Base-by-base conservation (phyloP, 1,140 invertebrate species). In the Caenorhabditis brenneri region DNA sequence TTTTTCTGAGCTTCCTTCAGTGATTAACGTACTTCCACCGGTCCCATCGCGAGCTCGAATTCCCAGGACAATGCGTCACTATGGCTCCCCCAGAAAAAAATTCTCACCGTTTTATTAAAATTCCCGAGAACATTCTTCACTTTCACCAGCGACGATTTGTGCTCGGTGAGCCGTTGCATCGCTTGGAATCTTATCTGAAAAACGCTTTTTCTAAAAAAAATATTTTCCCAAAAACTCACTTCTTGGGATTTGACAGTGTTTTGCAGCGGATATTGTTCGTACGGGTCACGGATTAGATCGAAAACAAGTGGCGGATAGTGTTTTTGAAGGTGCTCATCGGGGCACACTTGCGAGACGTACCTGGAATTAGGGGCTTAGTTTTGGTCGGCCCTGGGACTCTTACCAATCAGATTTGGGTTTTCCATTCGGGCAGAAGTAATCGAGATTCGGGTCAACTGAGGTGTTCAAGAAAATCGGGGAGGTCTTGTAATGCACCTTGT, bases 281-380 rank as follows among this genome's bases (percentile, higher is more conserved):
- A 89, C 1, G 89, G 89, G 83, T 90, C 89, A 42, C 55, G 29
- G 22, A 84, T 80, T 15, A 90, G 33, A 49, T 90, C 88, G 65
- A 88, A 90, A 46, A 90, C 86, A 27, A 91, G 82, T 33, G 89
- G 89, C 4, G 89, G 89, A 74, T 88, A 55, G 51, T 90, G 89
- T 7, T 27, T 81, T 29, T 85, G 86, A 29, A 90, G 82, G 46
- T 91, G 82, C 42, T 80, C 65, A 49, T 91, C 88, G 16, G 90
- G 90, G 53, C 89, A 90, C 15, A 87, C 90, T 85, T 90, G 89
- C 4, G 81, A 84, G n/a, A 90, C 86, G 79, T 89, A 89, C 88
- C 88, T 90, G 55, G 78, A 88, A 86, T n/a, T 4, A 31, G 48
- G 22, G 55, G 29, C 79, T 31, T 16, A 81, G 49, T 12, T 90